These are phyloP conservation scores for Drosophila macrothrix DNA, from an alignment of 2,888 invertebrate species.

Conservation along the genomic window DNA sequence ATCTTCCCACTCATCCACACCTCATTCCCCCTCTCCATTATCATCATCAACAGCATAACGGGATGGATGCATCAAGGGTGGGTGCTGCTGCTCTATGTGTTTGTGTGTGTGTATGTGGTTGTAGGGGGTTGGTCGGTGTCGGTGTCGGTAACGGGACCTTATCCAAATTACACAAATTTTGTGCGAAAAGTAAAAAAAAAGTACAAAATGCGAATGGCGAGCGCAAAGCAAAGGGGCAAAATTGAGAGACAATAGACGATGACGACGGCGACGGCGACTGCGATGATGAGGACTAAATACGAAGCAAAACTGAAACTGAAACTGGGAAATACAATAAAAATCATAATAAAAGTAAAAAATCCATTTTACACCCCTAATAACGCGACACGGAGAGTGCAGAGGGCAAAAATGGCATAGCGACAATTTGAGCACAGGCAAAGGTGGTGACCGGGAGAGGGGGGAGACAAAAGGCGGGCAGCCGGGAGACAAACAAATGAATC, in stretches of 20 bases:
- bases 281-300: conserved; percentile 48
- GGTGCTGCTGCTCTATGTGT: conserved; percentile 34
- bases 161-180: conserved; percentile 70
- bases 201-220: conserved; percentile 73
- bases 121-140: conserved; percentile 42
- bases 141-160: conserved; percentile 27
- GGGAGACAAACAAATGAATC: conserved; percentile 75
- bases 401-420: conserved; percentile 52
- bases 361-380: conserved; percentile 82
- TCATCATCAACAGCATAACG: conserved; percentile 32
- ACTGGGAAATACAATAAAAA: conserved; percentile 80
- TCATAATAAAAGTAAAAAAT: conserved; percentile 81
- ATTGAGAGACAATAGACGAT: conserved; percentile 58
- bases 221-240: conserved; percentile 63
- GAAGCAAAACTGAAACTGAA: conserved; percentile 55
- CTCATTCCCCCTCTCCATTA: conserved; percentile 8
- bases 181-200: conserved; percentile 70
- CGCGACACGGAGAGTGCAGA: conserved; percentile 38
- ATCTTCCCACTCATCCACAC: neutral
- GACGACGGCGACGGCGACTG: conserved; percentile 18
- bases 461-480: conserved; percentile 21
- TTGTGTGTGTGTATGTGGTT: neutral
- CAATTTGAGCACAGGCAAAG: conserved; percentile 41
- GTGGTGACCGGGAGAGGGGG: neutral
- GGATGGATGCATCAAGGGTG: conserved; percentile 46